Conservation (phyloP, 2,888 invertebrate species). For the Drosophila nr. perissopoda region DNA sequence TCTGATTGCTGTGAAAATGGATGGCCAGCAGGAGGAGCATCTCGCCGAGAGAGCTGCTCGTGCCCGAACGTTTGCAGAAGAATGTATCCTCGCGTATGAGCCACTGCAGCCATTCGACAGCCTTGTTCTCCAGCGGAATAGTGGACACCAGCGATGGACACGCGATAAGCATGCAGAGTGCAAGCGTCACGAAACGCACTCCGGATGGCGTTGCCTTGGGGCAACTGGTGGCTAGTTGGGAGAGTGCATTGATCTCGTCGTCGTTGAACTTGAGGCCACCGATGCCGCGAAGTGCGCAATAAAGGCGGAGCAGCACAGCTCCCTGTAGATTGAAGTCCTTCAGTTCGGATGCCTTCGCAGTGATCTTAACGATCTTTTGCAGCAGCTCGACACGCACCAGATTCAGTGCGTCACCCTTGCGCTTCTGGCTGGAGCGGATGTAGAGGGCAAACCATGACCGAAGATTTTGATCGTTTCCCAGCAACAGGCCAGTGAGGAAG, state of each 20-base stretch:
- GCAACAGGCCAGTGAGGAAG: slow-evolving; percentile 94
- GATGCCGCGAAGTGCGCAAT: slow-evolving; percentile 96
- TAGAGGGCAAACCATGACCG: slow-evolving; percentile 97
- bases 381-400: slow-evolving; percentile 91
- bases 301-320: slow-evolving; percentile 94
- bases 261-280: slow-evolving; percentile 97
- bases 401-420: slow-evolving; percentile 89
- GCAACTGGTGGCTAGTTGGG: slow-evolving; percentile 94
- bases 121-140: slow-evolving; percentile 92
- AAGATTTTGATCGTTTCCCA: slow-evolving; percentile 95
- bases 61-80: slow-evolving; percentile 93
- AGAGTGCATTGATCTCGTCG: slow-evolving; percentile 93
- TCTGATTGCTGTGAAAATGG: slow-evolving; percentile 98
- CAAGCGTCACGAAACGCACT: slow-evolving; percentile 95
- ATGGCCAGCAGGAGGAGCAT: slow-evolving; percentile 98
- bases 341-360: slow-evolving; percentile 87
- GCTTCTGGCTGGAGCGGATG: slow-evolving; percentile 89
- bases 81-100: slow-evolving; percentile 95
- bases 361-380: slow-evolving; percentile 88
- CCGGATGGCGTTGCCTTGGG: slow-evolving; percentile 96
- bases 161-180: slow-evolving; percentile 96
- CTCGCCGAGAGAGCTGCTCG: slow-evolving; percentile 96
- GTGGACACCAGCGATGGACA: slow-evolving; percentile 94
- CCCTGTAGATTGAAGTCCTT: slow-evolving; percentile 92
- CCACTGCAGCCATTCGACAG: slow-evolving; percentile 97